These are phyloP conservation scores for Ramphastos sulfuratus DNA, from an alignment of 2,113 vertebrate genomes.

Conservation along the genomic window DNA sequence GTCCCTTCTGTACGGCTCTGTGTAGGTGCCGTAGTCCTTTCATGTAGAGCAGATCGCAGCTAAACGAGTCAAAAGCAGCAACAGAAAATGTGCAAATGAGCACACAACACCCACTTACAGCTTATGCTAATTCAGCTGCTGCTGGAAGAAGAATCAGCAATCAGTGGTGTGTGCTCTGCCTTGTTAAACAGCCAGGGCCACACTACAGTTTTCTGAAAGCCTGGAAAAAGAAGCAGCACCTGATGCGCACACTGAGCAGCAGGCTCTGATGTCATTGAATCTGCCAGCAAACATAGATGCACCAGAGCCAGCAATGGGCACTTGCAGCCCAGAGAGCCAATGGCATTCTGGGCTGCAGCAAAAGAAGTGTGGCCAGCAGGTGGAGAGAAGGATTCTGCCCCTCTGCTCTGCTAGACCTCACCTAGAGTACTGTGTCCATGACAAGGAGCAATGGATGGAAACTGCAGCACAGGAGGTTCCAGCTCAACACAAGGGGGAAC, in stretches of 20 bases:
- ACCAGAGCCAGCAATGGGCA: no score
- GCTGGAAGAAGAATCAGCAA: constrained; percentile 42
- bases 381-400: no score
- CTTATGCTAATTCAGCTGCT: constrained; percentile 15
- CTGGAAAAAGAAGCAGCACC: constrained; percentile 12
- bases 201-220: background rate
- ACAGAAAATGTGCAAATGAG: constrained; percentile 56
- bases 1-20: background rate
- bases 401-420: no score
- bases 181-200: background rate
- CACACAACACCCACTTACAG: background rate
- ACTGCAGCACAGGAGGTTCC: no score
- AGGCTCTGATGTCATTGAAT: background rate
- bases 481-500: no score
- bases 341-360: no score
- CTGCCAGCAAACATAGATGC: background rate
- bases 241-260: background rate
- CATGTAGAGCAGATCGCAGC: background rate
- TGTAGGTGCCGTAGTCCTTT: background rate
- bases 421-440: no score
- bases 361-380: no score
- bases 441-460: no score
- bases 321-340: no score
- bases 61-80: constrained; percentile 2
- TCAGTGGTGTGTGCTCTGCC: background rate